Evolutionary conservation across 2,888 invertebrate species (phyloP).

Genomic region (Ornithoptera alexandrae): DNA sequence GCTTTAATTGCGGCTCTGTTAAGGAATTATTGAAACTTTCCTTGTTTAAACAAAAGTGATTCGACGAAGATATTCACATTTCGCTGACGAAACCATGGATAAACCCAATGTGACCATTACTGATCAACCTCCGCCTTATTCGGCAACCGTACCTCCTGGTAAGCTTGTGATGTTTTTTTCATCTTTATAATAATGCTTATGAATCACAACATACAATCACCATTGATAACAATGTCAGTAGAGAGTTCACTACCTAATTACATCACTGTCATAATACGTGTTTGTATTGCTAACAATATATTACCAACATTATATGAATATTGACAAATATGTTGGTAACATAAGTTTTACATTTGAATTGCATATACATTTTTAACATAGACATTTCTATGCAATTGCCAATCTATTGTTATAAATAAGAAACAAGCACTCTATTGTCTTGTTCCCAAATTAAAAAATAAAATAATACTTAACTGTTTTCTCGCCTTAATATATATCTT

Average conservation of each 20-base stretch:
- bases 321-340: no score
- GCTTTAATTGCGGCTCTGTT: background rate
- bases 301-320: no score
- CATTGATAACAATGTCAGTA: constrained; percentile 38
- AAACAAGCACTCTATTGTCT: no score
- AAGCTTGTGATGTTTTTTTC: constrained; percentile 39
- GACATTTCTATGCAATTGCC: no score
- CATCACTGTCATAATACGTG: background rate
- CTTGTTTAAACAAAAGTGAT: constrained; percentile 10
- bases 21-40: constrained; percentile 1
- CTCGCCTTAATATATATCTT: no score
- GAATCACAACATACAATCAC: constrained; percentile 55
- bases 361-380: no score
- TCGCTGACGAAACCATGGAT: constrained; percentile 48
- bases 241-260: background rate
- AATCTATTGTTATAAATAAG: no score
- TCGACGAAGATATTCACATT: constrained; percentile 10
- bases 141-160: constrained; percentile 65
- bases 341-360: no score
- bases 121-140: constrained; percentile 77
- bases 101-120: constrained; percentile 54
- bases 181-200: constrained; percentile 40
- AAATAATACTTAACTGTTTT: no score
- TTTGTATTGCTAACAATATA: no score
- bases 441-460: no score